These are phyloP conservation scores for Eristalis arbustorum DNA, from an alignment of 2,888 invertebrate species.

Conservation along the genomic window DNA sequence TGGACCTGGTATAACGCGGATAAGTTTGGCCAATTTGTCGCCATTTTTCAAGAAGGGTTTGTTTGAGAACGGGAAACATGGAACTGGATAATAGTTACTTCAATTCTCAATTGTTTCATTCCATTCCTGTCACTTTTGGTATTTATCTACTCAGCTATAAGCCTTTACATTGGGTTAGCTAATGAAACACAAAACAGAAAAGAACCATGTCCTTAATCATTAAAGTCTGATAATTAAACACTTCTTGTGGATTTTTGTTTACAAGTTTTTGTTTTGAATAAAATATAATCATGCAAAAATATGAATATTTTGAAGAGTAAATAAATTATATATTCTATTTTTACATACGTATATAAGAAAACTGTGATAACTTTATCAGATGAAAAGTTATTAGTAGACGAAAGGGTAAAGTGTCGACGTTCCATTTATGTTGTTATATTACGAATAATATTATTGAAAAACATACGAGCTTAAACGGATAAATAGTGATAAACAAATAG, in stretches of 20 bases:
- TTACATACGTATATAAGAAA: not conserved
- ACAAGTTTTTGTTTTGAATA: not conserved
- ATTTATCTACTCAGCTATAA: slow-evolving; percentile 77
- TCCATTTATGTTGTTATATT: slow-evolving; percentile 8
- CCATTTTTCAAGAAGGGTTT: slow-evolving; percentile 92
- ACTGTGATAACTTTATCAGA: slow-evolving; percentile 58
- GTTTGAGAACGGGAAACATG: slow-evolving; percentile 93
- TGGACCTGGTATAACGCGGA: slow-evolving; percentile 82
- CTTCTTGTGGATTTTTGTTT: not conserved
- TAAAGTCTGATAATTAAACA: slow-evolving; percentile 44
- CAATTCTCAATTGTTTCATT: slow-evolving; percentile 79
- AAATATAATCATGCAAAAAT: not conserved
- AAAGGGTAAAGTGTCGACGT: slow-evolving; percentile 2
- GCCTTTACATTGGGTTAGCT: slow-evolving; percentile 40
- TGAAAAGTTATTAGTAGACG: slow-evolving; percentile 23
- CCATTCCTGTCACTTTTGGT: slow-evolving; percentile 79
- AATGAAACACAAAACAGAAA: slow-evolving; percentile 4
- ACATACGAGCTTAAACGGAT: slow-evolving; percentile 54
- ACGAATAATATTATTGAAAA: slow-evolving; percentile 20
- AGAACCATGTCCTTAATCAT: slow-evolving; percentile 31
- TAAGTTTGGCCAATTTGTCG: slow-evolving; percentile 88
- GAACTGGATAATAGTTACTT: slow-evolving; percentile 83
- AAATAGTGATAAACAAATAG: slow-evolving; percentile 59
- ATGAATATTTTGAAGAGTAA: slow-evolving; percentile 5
- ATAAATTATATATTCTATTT: not conserved